Evolutionary conservation across 2,888 invertebrate genomes (phyloP).

Genomic region (Ferdinandea cuprea): DNA sequence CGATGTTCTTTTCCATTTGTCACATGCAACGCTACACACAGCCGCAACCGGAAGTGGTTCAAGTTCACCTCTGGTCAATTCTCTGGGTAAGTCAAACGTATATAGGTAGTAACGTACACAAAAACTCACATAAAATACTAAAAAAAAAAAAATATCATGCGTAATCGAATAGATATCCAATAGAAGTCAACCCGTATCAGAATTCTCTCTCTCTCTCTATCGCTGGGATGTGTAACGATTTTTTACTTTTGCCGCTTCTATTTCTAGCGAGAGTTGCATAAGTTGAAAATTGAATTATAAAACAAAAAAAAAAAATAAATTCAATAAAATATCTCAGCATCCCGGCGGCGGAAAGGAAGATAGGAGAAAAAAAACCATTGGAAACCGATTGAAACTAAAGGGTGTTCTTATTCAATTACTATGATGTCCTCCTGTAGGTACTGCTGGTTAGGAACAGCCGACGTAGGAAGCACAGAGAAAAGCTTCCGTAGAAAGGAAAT

Average conservation of each 20-base stretch:
- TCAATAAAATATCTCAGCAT: constrained; percentile 68
- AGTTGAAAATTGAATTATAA: constrained; percentile 62
- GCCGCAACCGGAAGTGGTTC: constrained; percentile 49
- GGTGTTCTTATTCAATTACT: constrained; percentile 72
- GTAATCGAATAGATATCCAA: constrained; percentile 39
- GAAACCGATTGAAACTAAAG: constrained; percentile 74
- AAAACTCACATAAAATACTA: constrained; percentile 7
- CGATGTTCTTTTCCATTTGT: constrained; percentile 50
- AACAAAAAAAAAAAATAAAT: constrained; percentile 39
- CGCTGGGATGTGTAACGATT: not conserved
- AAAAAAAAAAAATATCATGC: constrained; percentile 2
- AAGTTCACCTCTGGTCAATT: constrained; percentile 55
- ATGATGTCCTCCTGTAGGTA: constrained; percentile 30
- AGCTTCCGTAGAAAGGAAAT: constrained; percentile 71
- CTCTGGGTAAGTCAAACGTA: constrained; percentile 61
- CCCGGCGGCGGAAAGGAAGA: constrained; percentile 44
- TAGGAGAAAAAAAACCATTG: constrained; percentile 59
- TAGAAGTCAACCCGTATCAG: constrained; percentile 11
- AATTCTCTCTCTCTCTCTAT: not conserved
- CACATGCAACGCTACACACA: constrained; percentile 32
- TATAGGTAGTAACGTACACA: constrained; percentile 43
- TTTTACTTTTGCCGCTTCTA: constrained; percentile 1
- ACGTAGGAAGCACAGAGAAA: constrained; percentile 27
- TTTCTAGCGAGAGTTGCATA: constrained; percentile 30
- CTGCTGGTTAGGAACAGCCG: constrained; percentile 5